Conservation (phyloP, 2,888 invertebrate species). For the Augiades crinisus region DNA sequence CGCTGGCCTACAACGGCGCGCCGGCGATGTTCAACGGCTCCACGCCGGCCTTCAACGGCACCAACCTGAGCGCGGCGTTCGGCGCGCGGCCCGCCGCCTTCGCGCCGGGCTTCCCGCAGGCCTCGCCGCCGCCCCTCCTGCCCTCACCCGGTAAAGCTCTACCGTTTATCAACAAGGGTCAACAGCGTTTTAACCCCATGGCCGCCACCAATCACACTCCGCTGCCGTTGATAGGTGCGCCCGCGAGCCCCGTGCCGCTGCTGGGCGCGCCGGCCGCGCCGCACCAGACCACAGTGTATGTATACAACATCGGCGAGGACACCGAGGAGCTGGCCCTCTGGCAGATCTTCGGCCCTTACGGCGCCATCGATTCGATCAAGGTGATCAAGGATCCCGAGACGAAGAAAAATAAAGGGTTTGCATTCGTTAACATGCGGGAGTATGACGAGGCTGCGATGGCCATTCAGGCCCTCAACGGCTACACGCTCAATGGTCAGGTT, state of each 20-base stretch:
- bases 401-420: constrained; percentile 79
- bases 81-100: constrained; percentile 64
- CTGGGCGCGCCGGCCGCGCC: constrained; percentile 61
- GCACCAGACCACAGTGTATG: constrained; percentile 77
- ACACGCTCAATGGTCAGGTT: constrained; percentile 80
- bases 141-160: constrained; percentile 77
- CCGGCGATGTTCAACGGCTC: constrained; percentile 67
- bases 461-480: constrained; percentile 78
- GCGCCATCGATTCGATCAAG: constrained; percentile 78
- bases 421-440: constrained; percentile 79
- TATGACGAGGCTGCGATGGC: constrained; percentile 79
- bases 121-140: constrained; percentile 71
- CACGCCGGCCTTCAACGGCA: constrained; percentile 63
- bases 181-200: constrained; percentile 77
- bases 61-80: constrained; percentile 62
- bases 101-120: constrained; percentile 68
- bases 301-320: constrained; percentile 79
- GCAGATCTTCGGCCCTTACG: constrained; percentile 79
- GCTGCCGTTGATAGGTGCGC: constrained; percentile 68
- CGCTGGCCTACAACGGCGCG: constrained; percentile 66
- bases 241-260: constrained; percentile 69
- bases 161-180: constrained; percentile 77
- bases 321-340: constrained; percentile 76
- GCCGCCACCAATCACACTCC: constrained; percentile 71
- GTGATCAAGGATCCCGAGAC: constrained; percentile 79